phyloP scores from a whole-genome alignment of 2,888 invertebrate species.

The Axea sp. region DNA sequence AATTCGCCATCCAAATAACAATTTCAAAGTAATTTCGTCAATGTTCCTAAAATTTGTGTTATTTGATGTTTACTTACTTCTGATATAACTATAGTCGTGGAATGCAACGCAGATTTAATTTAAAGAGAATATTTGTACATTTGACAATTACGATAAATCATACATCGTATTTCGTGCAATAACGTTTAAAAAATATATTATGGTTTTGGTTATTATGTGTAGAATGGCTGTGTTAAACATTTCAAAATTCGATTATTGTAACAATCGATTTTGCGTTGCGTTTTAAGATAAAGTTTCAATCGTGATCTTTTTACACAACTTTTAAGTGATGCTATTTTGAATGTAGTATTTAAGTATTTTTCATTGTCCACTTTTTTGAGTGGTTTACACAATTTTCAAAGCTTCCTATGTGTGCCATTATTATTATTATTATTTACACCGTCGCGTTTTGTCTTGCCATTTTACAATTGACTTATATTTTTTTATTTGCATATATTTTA shows the following conservation, averaged over 20 bases:
- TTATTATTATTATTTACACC: conserved; percentile 59
- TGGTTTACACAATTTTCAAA: conserved; percentile 59
- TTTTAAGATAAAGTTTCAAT: conserved; percentile 17
- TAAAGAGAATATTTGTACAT: too few relatives aligned
- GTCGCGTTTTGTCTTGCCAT: conserved; percentile 65
- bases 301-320: conserved; percentile 20
- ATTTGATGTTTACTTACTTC: conserved; percentile 12
- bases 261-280: conserved; percentile 31
- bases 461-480: conserved; percentile 29
- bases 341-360: conserved; percentile 42
- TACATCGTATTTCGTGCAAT: conserved; percentile 47
- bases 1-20: too few relatives aligned
- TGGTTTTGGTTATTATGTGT: too few relatives aligned
- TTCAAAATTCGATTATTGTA: conserved; percentile 1
- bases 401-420: conserved; percentile 70
- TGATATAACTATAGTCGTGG: conserved; percentile 6
- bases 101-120: conserved; percentile 39
- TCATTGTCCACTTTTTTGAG: conserved; percentile 44
- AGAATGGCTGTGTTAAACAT: conserved; percentile 43
- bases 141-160: too few relatives aligned
- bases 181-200: not conserved
- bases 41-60: conserved; percentile 32
- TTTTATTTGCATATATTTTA: conserved; percentile 27
- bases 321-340: conserved; percentile 32
- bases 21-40: too few relatives aligned